Base-by-base conservation (phyloP, 1,140 invertebrate species). In the Potamilus streckersoni region DNA sequence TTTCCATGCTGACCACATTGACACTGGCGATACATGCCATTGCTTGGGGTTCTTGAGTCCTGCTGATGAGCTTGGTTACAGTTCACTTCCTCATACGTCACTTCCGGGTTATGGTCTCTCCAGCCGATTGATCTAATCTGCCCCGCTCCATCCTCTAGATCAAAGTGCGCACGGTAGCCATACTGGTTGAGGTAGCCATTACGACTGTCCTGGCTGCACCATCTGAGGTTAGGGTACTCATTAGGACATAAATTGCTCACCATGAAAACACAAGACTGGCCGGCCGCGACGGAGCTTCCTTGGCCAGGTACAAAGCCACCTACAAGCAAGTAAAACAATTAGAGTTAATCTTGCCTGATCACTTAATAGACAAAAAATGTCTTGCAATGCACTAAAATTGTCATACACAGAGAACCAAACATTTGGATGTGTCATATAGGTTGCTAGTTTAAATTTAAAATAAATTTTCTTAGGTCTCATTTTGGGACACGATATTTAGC, bases 121-220 rank as follows among this genome's bases (percentile, higher is more conserved):
- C 83, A 84, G 14, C 83, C 83, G 1, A 83, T 16, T 23, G 38
- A 38, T 13, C 5, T 55, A 1, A 79, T 59, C 57, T 84, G 77
- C 20, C 71, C 70, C 0, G 67, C 76, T 12, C 76, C 78, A 72
- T 86, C 79, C 79, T 84, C 82, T 16, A 86, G 78, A 57, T 86
- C 84, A 73, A 85, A 84, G 57, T 85, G 84, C 0, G 74, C 70
- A 55, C 72, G 78, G 66, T 85, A 85, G 2, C 84, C 84, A 57
- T 82, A 79, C 15, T 73, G 63, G 71, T 82, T 83, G 1, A 23
- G 16, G 12, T 78, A 73, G 5, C 69, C 66, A 56, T 81, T 81
- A 0, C 23, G 27, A 13, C 4, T 17, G 60, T 63, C 31, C 49
- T 84, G 81, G 17, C 71, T 81, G 56, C 84, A 86, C 83, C 84